Evolutionary conservation across 2,888 invertebrate genomes (phyloP).

Genomic region (Ichneumoninae sp.): DNA sequence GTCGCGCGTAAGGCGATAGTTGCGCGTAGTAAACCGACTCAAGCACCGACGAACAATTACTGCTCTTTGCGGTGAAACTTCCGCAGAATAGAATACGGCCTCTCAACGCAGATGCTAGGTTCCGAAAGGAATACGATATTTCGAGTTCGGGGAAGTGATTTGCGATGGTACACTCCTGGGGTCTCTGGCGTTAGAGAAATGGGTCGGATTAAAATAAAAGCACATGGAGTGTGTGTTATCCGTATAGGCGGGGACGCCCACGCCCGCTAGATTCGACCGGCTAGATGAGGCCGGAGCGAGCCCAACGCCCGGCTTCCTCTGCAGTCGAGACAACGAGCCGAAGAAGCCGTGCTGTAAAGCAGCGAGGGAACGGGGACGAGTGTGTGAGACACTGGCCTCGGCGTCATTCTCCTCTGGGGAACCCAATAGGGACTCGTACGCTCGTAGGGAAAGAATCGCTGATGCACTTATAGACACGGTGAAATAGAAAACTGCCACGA

Average conservation of each 20-base stretch:
- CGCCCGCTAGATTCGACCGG: slow-evolving; percentile 63
- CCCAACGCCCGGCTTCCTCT: slow-evolving; percentile 29
- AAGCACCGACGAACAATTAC: not conserved
- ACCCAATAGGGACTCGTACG: not conserved
- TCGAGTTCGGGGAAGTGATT: slow-evolving; percentile 69
- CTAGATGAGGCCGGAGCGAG: slow-evolving; percentile 41
- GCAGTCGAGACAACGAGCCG: slow-evolving; percentile 29
- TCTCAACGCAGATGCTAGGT: not conserved
- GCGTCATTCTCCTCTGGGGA: not conserved
- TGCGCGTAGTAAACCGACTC: too few species aligned
- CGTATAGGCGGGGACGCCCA: slow-evolving; percentile 70
- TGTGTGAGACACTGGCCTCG: slow-evolving; percentile 24
- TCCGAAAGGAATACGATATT: slow-evolving; percentile 39
- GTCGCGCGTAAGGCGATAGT: too few species aligned
- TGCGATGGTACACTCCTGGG: slow-evolving; percentile 46
- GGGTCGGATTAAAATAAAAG: slow-evolving; percentile 77
- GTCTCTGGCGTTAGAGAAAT: slow-evolving; percentile 70
- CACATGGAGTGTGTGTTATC: slow-evolving; percentile 70
- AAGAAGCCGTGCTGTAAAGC: slow-evolving; percentile 41
- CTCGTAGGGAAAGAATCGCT: not conserved
- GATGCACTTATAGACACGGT: slow-evolving; percentile 14
- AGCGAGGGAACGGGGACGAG: slow-evolving; percentile 7
- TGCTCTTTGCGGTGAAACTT: not conserved
- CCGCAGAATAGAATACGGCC: not conserved
- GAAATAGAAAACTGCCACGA: slow-evolving; percentile 18